Percentiles rank a stretch among this genome's conserved stretches.
These are phyloP conservation scores for Apodemia zela DNA, from an alignment of 2,888 invertebrate species.

Conservation along the genomic window DNA sequence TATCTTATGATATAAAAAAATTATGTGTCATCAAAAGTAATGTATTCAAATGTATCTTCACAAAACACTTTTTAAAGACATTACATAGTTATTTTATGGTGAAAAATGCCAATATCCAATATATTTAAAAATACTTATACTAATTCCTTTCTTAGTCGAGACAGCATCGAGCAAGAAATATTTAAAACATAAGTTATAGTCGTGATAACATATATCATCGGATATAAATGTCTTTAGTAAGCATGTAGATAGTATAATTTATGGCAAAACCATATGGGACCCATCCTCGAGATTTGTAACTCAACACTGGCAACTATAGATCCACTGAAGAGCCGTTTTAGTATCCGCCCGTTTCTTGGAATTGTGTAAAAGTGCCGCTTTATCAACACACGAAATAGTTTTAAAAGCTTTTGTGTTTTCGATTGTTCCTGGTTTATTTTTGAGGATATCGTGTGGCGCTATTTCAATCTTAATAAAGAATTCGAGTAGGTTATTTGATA, in stretches of 20 bases:
- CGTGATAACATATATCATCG: not conserved
- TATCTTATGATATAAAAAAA: too few relatives aligned
- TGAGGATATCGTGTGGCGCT: not conserved
- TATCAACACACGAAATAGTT: conserved; percentile 31
- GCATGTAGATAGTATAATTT: conserved; percentile 1
- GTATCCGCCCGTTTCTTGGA: conserved; percentile 47
- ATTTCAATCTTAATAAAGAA: not conserved
- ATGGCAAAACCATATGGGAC: conserved; percentile 22
- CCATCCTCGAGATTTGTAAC: conserved; percentile 44
- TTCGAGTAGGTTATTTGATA: not conserved
- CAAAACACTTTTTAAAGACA: too few relatives aligned
- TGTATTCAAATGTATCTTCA: too few relatives aligned
- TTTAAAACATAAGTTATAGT: not conserved
- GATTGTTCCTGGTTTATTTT: conserved; percentile 19
- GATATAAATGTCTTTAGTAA: not conserved
- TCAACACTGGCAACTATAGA: conserved; percentile 36
- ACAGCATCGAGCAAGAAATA: too few relatives aligned
- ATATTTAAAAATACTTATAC: too few relatives aligned
- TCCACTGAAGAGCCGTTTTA: conserved; percentile 45
- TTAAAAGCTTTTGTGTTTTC: conserved; percentile 32
- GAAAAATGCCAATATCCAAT: too few relatives aligned
- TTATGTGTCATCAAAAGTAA: too few relatives aligned
- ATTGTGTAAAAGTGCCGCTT: conserved; percentile 39
- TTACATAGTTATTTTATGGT: too few relatives aligned
- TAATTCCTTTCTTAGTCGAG: too few relatives aligned